Conservation (phyloP, 2,113 vertebrate genomes). For the Terrapene triunguis region DNA sequence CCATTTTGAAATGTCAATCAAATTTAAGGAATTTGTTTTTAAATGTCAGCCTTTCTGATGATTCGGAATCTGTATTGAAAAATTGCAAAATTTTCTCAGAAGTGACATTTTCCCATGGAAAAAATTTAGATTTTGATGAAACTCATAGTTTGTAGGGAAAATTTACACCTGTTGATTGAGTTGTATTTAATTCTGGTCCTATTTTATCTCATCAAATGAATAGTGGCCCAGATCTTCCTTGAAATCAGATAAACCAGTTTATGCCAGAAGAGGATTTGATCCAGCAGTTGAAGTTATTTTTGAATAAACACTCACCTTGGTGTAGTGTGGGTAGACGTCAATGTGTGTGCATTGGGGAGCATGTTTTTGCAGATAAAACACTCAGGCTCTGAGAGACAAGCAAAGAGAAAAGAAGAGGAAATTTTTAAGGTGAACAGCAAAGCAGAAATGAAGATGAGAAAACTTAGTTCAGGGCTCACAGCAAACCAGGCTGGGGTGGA, state of each 20-base stretch:
- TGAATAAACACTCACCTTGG: background rate
- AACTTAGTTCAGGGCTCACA: background rate
- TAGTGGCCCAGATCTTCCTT: background rate
- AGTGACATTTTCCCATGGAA: background rate
- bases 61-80: background rate
- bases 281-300: background rate
- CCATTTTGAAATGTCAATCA: background rate
- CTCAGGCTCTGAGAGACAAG: background rate
- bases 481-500: constrained; percentile 6
- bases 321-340: background rate
- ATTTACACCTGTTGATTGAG: background rate
- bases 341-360: background rate
- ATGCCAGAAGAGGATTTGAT: background rate
- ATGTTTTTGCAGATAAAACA: background rate
- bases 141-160: fast-evolving
- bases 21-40: background rate
- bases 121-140: background rate
- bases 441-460: constrained; percentile 6
- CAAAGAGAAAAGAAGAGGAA: constrained; percentile 21
- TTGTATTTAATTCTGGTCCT: background rate
- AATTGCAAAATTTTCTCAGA: background rate
- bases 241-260: background rate
- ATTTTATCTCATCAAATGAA: background rate
- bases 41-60: background rate
- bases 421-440: background rate